phyloP scores from a whole-genome alignment of 2,113 vertebrate species.

The Pelmatolapia mariae region DNA sequence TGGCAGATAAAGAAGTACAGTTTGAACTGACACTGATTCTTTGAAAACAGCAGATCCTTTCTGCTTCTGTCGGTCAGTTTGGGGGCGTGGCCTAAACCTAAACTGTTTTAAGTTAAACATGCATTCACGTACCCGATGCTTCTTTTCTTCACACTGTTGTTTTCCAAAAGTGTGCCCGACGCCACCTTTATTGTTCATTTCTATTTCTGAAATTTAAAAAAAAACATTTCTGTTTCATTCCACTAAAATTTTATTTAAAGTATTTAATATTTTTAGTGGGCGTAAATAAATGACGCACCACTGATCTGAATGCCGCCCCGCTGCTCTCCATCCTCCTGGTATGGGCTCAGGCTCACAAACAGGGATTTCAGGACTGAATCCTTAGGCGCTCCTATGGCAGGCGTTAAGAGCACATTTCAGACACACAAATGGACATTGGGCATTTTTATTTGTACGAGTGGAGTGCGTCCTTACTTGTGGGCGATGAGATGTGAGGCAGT shows the following conservation, averaged over 20 bases:
- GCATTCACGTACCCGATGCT: neutral
- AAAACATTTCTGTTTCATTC: neutral
- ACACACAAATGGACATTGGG: fast-evolving
- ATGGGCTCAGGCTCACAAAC: conserved; percentile 77
- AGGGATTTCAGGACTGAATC: conserved; percentile 81
- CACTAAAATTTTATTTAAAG: neutral
- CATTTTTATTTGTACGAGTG: too few species aligned
- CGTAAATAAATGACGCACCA: fast-evolving
- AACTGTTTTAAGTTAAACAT: neutral
- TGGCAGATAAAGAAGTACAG: neutral
- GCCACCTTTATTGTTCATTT: neutral
- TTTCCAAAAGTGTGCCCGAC: neutral
- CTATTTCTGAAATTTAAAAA: neutral
- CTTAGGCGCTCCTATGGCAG: neutral
- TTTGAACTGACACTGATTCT: neutral
- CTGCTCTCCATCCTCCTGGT: conserved; percentile 70
- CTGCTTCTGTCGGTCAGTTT: neutral
- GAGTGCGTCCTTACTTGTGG: conserved; percentile 50
- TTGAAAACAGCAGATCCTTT: neutral
- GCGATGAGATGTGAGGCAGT: neutral
- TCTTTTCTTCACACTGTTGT: conserved; percentile 32
- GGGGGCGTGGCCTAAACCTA: neutral
- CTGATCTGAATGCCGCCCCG: neutral
- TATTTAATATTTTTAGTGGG: fast-evolving
- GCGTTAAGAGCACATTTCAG: neutral